A percentile compares a stretch with the other conserved stretches of the same genome.
Evolutionary conservation across 2,888 invertebrate genomes (phyloP).

Genomic region (Caenorhabditis becei): DNA sequence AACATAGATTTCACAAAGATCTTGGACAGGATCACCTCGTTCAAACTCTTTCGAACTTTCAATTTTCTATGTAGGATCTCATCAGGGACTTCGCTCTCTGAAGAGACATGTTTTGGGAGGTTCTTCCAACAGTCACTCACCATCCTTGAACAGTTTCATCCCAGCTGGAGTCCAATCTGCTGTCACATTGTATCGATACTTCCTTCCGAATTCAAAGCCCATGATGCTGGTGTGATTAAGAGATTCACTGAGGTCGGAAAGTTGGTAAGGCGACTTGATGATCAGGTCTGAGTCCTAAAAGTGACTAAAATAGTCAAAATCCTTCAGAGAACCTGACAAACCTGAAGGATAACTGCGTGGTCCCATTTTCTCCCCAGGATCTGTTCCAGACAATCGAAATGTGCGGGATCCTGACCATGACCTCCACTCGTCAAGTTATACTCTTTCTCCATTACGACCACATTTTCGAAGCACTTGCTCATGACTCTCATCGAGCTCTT

Average conservation of each 20-base stretch:
- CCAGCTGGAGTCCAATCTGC: constrained; percentile 57
- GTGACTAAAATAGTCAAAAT: not conserved
- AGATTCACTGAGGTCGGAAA: constrained; percentile 48
- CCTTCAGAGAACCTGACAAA: not conserved
- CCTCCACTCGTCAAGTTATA: constrained; percentile 54
- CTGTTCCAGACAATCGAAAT: constrained; percentile 52
- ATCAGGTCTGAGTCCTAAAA: constrained; percentile 55
- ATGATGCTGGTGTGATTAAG: constrained; percentile 56
- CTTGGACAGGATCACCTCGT: constrained; percentile 58
- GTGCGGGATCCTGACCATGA: constrained; percentile 55
- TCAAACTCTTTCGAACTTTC: constrained; percentile 42
- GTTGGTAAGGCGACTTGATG: constrained; percentile 47
- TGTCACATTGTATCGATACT: constrained; percentile 32
- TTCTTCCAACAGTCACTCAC: not conserved
- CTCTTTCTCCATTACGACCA: constrained; percentile 40
- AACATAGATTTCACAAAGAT: constrained; percentile 53
- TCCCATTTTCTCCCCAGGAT: constrained; percentile 45
- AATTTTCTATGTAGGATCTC: constrained; percentile 38
- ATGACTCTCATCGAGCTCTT: constrained; percentile 27
- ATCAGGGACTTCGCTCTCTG: constrained; percentile 45
- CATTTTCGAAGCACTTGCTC: constrained; percentile 46
- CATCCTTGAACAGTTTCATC: constrained; percentile 53
- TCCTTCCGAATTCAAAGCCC: constrained; percentile 51
- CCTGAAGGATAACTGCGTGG: constrained; percentile 51
- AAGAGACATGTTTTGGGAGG: not conserved